Base-by-base conservation (phyloP, 2,888 invertebrate genomes). In the Hypercompe scribonia region DNA sequence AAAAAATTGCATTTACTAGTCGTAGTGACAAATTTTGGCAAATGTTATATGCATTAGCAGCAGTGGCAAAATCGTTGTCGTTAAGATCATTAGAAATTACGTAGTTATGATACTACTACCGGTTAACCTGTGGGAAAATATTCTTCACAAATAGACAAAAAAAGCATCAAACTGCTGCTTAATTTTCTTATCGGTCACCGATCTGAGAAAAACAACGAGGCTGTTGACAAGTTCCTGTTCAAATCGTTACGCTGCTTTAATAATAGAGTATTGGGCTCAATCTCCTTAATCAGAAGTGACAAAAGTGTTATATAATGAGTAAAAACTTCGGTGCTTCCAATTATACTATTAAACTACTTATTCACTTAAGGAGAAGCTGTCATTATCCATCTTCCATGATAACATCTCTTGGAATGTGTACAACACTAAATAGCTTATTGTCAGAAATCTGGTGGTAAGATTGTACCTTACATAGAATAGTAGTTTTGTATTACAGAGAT, bases 301-400 rank as follows among this genome's bases (percentile, higher is more conserved):
- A 65, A 61, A 31, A 61, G 31, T 61, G 28, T 58, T 28, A 31
- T 21, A 36, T 61, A n/a, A 58, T 58, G 36, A 34, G n/a, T 28
- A 24, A 42, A 10, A 69, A 46, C 21, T 34, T 65, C 24, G 18
- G n/a, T 5, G 58, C 39, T 33, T 68, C 18, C 54, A 74, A 64
- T 65, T 71, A 61, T 46, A 31, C 10, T 46, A 68, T 65, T 61
- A 61, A 74, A 69, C 69, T 34, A 18, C 65, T 63, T 66, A 66
- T 73, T 31, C 46, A 28, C 46, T 75, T 36, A 50, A 31, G 58
- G 24, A 46, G 42, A 18, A 31, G 21, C 65, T 73, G 69, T 77
- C 68, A 61, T 50, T 39, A 72, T 77, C 71, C 67, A 71, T 74
- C 77, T 72, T 70, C 39, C 58, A 34, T 67, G 75, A 75, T 72